Evolutionary conservation across 30 jellyfish, hydroid and myxozoan genomes (phyloP).

Genomic region (Cassiopea andromeda): DNA sequence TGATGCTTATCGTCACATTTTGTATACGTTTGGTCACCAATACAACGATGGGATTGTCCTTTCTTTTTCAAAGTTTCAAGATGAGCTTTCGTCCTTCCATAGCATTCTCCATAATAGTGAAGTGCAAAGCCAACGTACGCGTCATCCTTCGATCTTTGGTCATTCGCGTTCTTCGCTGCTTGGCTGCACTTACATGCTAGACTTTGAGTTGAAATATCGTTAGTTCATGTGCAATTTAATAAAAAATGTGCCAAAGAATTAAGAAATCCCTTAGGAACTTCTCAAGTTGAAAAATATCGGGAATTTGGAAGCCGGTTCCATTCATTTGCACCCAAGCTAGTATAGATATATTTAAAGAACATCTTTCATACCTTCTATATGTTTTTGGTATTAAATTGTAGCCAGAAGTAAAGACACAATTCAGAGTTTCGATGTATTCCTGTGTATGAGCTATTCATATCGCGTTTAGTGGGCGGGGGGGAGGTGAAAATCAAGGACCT

Average conservation of each 20-base stretch:
- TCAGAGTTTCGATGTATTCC: no score
- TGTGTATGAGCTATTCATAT: no score
- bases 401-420: no score
- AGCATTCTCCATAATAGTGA: slow-evolving; percentile 36
- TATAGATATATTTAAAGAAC: no score
- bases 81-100: slow-evolving; percentile 28
- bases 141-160: background rate
- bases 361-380: no score
- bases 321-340: no score
- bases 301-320: no score
- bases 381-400: no score
- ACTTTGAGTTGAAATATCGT: background rate
- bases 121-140: slow-evolving; percentile 15
- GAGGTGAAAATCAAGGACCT: no score
- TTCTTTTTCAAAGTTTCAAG: background rate
- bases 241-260: background rate
- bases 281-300: no score
- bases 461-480: no score
- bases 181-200: slow-evolving; percentile 20
- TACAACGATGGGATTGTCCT: slow-evolving; percentile 24
- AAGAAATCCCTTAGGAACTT: background rate
- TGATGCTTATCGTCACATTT: slow-evolving; percentile 4
- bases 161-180: slow-evolving; percentile 4
- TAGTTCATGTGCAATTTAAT: no score
- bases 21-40: slow-evolving; percentile 11